Percentiles rank a stretch among this genome's conserved stretches.
Conservation (phyloP, 30 jellyfish, hydroid and myxozoan species). For the Pelagia noctiluca region DNA sequence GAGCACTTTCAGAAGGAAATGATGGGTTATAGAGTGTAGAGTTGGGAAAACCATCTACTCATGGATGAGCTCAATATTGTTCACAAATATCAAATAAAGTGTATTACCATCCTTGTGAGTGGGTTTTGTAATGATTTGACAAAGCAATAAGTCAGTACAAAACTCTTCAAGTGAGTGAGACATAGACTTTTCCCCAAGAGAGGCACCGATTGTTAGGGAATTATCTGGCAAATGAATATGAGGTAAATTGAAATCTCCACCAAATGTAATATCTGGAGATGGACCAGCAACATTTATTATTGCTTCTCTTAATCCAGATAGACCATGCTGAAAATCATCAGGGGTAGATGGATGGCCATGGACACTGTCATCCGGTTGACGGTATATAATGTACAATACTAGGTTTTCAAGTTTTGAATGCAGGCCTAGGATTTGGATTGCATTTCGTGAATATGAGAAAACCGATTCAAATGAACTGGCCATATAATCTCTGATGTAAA, state of each 20-base stretch:
- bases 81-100: slow-evolving; percentile 6
- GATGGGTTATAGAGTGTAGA: background rate
- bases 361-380: background rate
- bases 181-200: background rate
- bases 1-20: background rate
- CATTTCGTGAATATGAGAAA: background rate
- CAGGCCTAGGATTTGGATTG: background rate
- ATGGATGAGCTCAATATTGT: background rate
- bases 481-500: slow-evolving; percentile 17
- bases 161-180: background rate
- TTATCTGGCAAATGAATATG: background rate
- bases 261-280: background rate
- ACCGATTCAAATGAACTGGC: background rate
- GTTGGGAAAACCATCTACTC: slow-evolving; percentile 11
- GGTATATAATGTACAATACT: too few relatives aligned
- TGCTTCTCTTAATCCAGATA: background rate
- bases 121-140: background rate
- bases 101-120: slow-evolving; percentile 14
- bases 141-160: background rate
- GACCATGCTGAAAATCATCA: background rate
- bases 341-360: slow-evolving; percentile 20
- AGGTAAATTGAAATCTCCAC: slow-evolving; percentile 27
- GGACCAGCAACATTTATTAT: background rate
- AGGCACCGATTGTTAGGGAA: background rate
- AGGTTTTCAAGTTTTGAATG: background rate